A percentile compares a stretch with the other conserved stretches of the same genome.
phyloP scores from a whole-genome alignment of 2,888 invertebrate species.

The Chaitophorus viminalis region DNA sequence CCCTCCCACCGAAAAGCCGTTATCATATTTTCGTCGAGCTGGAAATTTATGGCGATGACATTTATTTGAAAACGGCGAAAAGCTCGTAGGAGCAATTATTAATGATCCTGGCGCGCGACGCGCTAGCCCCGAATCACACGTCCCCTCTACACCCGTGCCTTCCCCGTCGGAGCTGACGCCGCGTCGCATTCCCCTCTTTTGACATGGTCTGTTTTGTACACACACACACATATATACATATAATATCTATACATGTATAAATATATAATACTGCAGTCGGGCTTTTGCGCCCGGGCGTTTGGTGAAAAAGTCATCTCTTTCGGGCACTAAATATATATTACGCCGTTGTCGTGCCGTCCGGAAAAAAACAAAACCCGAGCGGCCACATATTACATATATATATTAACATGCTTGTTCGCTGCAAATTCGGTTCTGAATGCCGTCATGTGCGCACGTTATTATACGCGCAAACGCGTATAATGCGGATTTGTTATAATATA shows the following conservation, averaged over 20 bases:
- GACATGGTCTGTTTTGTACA: background rate
- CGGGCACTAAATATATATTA: background rate
- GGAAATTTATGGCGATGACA: slow-evolving; percentile 59
- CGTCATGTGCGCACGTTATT: too few relatives aligned
- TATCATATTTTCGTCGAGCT: slow-evolving; percentile 55
- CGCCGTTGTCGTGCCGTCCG: background rate
- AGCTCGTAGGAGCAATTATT: slow-evolving; percentile 55
- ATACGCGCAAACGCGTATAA: too few relatives aligned
- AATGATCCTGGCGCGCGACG: slow-evolving; percentile 43
- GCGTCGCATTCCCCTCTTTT: background rate
- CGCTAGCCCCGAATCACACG: background rate
- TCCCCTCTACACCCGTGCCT: background rate
- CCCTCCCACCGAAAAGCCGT: slow-evolving; percentile 16
- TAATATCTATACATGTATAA: too few relatives aligned
- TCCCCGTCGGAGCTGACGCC: background rate
- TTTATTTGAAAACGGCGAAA: slow-evolving; percentile 60
- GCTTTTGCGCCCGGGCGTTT: background rate
- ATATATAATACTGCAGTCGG: too few relatives aligned
- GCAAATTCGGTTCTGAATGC: too few relatives aligned
- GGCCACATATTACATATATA: background rate
- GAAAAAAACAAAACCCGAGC: background rate
- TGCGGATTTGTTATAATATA: too few relatives aligned
- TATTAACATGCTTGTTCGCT: too few relatives aligned
- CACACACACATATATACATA: background rate
- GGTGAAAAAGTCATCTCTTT: background rate